Base-by-base conservation (phyloP, 2,797 vertebrate species). In the Acanthopagrus latus region DNA sequence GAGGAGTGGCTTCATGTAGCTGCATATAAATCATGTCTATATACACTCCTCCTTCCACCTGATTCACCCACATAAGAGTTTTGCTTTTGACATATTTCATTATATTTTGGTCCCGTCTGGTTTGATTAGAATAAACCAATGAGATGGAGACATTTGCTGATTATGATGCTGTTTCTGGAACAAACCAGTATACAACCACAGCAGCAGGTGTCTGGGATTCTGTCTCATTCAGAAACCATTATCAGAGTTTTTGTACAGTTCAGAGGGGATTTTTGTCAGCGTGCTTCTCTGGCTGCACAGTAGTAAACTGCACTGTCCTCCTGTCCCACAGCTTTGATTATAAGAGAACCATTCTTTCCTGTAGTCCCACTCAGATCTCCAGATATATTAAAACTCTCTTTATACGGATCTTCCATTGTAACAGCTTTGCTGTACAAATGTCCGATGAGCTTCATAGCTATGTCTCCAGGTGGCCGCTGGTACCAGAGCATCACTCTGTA, bases 201-300 rank as follows among this genome's bases (percentile, higher is more conserved):
- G 4, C 2, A 16, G 27, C 85, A 89, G 79, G 81, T 85, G 82
- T 50, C 10, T 57, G 18, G 2, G 5, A 57, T 10, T 43, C 38
- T 4, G 57, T 59, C 16, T 41, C 7, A 21, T 60, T 59, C 21
- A 58, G 43, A 33, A 46, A 5, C 20, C 55, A 18, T 5, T 1
- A 20, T 14, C 59, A 10, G 1, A 11, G 65, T 55, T 68, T 68
- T 55, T 55, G 65, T 55, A 3, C 2, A 27, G 65, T 1, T 25
- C 3, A 44, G 16, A 55, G 33, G 50, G 51, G n/a, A 44, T 27
- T 85, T 74, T 65, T 79, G 71, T 76, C 74, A 74, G 0, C 8
- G 87, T 89, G 83, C 74, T 62, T 81, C 5, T 0, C 47, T 69
- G 0, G 86, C 88, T 83, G 79, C 84, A 76, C 87, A 88, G 63